Evolutionary conservation across 2,797 vertebrate genomes (phyloP), one percentile per base, ranked within the genome.

Genomic region (Passerculus sandwichensis): DNA sequence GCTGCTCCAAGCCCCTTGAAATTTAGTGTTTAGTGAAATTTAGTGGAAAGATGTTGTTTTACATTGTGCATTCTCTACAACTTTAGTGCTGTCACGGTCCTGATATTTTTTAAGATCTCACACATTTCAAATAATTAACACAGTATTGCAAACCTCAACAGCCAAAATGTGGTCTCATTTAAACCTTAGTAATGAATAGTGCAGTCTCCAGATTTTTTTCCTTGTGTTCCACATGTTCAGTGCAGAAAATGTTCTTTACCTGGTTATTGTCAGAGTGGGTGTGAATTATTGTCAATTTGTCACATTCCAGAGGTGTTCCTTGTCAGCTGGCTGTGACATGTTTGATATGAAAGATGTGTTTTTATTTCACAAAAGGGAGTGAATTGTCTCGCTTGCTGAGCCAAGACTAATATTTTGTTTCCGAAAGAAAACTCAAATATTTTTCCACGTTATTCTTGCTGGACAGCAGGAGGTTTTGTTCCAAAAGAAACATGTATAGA

Each of bases 381-480:
- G 95, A 93, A 97, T 97, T 95, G 95, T 97, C 97, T 98, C 87
- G 38, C 94, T 96, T 84, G 66, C 78, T 85, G 96, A 97, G 98
- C 97, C 97, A 98, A 98, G 96, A 98, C 97, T 98, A 98, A 98
- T 98, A 97, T 98, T 98, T 98, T 97, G 87, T 97, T 98, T 98
- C 96, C 91, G 96, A 97, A 97, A 93, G 96, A 97, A 97, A 98
- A 97, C 85, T 96, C 89, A 94, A 96, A 93, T 77, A 92, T 98
- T 98, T 95, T 98, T 98, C 94, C 96, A 97, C 74, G 93, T 97
- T 97, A 95, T 94, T 97, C 96, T 97, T 97, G 91, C 93, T 97
- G 96, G 94, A 97, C 94, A 97, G 96, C 95, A 94, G 85, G 71
- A 93, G 92, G 83, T 96, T 97, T 97, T 86, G 84, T 97, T 98